phyloP scores from a whole-genome alignment of 2,797 vertebrate species.

The Danio choprae region DNA sequence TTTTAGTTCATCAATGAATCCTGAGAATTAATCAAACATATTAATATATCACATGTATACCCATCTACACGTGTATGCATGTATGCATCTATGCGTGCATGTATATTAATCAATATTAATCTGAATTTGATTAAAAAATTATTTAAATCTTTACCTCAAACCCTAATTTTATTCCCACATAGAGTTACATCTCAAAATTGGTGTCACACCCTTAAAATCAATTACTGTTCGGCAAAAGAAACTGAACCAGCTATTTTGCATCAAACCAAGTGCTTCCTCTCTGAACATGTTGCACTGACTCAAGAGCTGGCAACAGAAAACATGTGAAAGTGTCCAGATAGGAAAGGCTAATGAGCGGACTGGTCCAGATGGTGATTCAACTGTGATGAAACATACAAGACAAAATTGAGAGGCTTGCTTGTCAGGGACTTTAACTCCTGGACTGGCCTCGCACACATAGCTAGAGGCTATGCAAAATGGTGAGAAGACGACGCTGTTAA shows the following conservation, averaged over 20 bases:
- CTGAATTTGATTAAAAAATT: too few relatives aligned
- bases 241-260: not conserved
- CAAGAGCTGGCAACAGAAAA: constrained; percentile 41
- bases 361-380: constrained; percentile 58
- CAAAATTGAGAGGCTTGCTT: constrained; percentile 24
- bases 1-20: too few relatives aligned
- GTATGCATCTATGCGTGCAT: too few relatives aligned
- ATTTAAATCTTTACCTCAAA: not conserved
- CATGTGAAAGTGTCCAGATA: constrained; percentile 43
- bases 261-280: not conserved
- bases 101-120: too few relatives aligned
- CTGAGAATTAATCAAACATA: too few relatives aligned
- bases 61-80: too few relatives aligned
- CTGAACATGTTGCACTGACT: constrained; percentile 9
- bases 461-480: constrained; percentile 41
- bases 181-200: not conserved
- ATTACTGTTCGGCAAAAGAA: not conserved
- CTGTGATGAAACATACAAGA: constrained; percentile 48
- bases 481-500: constrained; percentile 42
- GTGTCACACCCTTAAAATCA: not conserved
- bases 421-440: constrained; percentile 47
- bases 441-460: constrained; percentile 31
- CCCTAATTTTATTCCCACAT: not conserved
- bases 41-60: too few relatives aligned
- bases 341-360: constrained; percentile 52